Evolutionary conservation across 2,888 invertebrate genomes (phyloP).

Genomic region (Conistra vaccinii): DNA sequence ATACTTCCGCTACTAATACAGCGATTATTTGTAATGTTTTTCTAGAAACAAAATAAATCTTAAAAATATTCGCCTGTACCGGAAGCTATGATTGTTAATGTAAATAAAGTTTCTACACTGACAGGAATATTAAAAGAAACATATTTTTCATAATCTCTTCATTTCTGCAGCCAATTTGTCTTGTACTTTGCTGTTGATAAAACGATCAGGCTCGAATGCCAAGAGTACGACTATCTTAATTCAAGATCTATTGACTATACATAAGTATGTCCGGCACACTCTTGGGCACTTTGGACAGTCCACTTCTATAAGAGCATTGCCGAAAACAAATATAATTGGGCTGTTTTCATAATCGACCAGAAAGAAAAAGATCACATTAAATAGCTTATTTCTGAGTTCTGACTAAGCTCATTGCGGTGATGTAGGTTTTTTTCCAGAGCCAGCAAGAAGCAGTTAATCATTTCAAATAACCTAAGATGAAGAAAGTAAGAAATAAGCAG

Average conservation of each 20-base stretch:
- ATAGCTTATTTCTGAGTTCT: too few relatives aligned
- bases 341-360: not conserved
- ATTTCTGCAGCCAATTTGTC: not conserved
- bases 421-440: not conserved
- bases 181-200: slow-evolving; percentile 3
- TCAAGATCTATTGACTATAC: not conserved
- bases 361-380: too few relatives aligned
- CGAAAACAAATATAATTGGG: not conserved
- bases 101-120: slow-evolving; percentile 29
- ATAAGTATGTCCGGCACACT: not conserved
- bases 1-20: slow-evolving; percentile 26
- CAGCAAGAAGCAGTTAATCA: too few relatives aligned
- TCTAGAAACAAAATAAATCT: slow-evolving; percentile 1
- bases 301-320: not conserved
- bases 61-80: slow-evolving; percentile 23
- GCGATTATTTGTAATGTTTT: not conserved
- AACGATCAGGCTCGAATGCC: not conserved
- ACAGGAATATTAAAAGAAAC: slow-evolving; percentile 19
- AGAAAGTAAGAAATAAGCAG: not conserved
- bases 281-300: not conserved
- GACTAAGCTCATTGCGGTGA: not conserved
- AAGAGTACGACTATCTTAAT: not conserved
- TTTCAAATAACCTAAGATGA: not conserved
- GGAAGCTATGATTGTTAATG: slow-evolving; percentile 47
- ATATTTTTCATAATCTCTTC: not conserved